A percentile compares a stretch with the other conserved stretches of the same genome.
Evolutionary conservation across 2,113 vertebrate species (phyloP).

Genomic region (Corapipo altera): DNA sequence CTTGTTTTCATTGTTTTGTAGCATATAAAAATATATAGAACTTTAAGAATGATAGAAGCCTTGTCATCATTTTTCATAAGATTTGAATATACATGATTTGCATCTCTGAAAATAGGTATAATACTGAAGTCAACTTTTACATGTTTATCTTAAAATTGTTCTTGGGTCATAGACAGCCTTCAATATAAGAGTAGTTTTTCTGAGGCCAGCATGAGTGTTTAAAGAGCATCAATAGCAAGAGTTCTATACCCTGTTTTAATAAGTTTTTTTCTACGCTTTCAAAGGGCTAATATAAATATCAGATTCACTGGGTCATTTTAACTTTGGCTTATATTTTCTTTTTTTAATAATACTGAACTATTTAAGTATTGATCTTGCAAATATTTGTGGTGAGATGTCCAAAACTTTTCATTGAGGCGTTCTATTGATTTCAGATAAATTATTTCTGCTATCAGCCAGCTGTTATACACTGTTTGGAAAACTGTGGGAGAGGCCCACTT

Average conservation of each 20-base stretch:
- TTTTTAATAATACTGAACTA: not conserved
- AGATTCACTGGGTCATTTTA: not conserved
- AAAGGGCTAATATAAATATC: not conserved
- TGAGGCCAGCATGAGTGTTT: not conserved
- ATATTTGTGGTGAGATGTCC: not conserved
- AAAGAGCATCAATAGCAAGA: not conserved
- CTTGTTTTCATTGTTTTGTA: not conserved
- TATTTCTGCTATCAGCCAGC: not conserved
- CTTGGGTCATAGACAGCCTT: not conserved
- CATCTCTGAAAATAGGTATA: not conserved
- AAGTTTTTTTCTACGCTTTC: not conserved
- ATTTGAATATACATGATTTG: not conserved
- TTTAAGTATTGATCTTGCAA: not conserved
- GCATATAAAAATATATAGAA: not conserved
- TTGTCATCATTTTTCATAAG: not conserved
- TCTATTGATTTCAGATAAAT: not conserved
- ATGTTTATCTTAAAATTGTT: not conserved
- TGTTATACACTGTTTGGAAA: not conserved
- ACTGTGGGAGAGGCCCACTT: not conserved
- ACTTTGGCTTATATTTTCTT: not conserved
- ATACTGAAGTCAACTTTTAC: not conserved
- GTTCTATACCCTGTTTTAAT: not conserved
- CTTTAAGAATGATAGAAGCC: not conserved
- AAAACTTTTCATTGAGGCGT: not conserved
- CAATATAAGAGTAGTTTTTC: not conserved